Base-by-base conservation (phyloP, 2,797 vertebrate species). In the Cossypha dichroa region DNA sequence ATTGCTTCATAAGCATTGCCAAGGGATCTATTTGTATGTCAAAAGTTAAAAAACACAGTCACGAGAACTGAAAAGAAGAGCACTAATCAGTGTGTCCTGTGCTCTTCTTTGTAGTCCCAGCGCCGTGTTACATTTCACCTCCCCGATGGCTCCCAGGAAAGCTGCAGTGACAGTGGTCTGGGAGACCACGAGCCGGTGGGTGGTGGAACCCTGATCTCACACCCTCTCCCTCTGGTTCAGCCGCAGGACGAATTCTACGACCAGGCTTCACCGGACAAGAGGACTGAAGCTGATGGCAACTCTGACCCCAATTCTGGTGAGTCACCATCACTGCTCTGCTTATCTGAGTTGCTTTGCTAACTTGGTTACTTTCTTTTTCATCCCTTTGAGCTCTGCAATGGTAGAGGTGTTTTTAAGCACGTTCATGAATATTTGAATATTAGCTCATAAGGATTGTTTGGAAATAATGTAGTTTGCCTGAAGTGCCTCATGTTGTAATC, bases 211-310 rank as follows among this genome's bases (percentile, higher is more conserved):
- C 98, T 99, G 98, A 99, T 99, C 98, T 99, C 99, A 98, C 99
- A 99, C 98, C 99, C 99, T 99, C 99, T 99, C 97, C 99, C 99
- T 99, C 99, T 99, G 99, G 99, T 99, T 99, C 99, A 99, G 99
- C 99, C 99, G 93, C 99, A 99, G 98, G 99, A 99, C 46, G 99
- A 99, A 97, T 99, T 99, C 98, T 99, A 99, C 11, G 99, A 99
- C 97, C 99, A 99, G 98, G 99, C 99, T 97, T 99, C 99, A 96
- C 99, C 99, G 6, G 99, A 99, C 98, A 99, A 99, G 98, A 99
- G 99, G 98, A 99, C 99, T 8, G 99, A 99, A 98, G 99, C 99
- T 62, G 99, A 99, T 5, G 99, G 99, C 95, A 99, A 99, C 98
- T 99, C 99, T 0, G 99, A 99, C 96, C 99, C 99, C 98, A 99